Conservation (phyloP, 1,140 invertebrate species). For the Leptinotarsa undecemlineata region DNA sequence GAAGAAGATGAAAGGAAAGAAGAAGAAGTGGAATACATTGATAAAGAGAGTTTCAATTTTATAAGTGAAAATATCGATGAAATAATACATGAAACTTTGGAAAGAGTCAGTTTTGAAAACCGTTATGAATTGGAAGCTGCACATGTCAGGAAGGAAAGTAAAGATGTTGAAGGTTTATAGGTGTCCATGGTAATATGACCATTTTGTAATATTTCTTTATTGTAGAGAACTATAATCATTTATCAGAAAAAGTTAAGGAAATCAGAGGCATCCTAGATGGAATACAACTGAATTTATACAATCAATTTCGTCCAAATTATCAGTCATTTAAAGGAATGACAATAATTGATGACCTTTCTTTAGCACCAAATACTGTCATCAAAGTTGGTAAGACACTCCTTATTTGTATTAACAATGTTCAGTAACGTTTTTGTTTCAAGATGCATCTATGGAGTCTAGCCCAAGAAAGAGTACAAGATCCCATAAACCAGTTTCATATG, state of each 20-base stretch:
- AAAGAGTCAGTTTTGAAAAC: conserved; percentile 57
- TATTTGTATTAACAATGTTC: not conserved
- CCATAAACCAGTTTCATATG: conserved; percentile 45
- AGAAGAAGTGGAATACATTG: conserved; percentile 43
- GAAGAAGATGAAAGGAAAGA: conserved; percentile 56
- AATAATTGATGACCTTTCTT: conserved; percentile 42
- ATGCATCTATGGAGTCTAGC: conserved; percentile 20
- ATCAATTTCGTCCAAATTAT: conserved; percentile 43
- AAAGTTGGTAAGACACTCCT: conserved; percentile 28
- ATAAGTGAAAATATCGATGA: conserved; percentile 57
- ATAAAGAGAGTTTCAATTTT: conserved; percentile 52
- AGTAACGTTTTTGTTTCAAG: not conserved
- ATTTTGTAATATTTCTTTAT: not conserved
- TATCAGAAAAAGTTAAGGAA: conserved; percentile 34
- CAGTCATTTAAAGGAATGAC: conserved; percentile 34
- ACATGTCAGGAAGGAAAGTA: conserved; percentile 37
- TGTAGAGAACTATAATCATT: conserved; percentile 32
- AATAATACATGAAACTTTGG: conserved; percentile 55
- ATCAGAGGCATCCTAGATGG: conserved; percentile 41
- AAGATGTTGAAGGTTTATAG: conserved; percentile 34
- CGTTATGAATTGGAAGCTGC: conserved; percentile 51
- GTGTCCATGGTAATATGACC: not conserved
- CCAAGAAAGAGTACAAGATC: conserved; percentile 36
- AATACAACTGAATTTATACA: conserved; percentile 48
- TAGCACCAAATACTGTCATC: conserved; percentile 30